Evolutionary conservation across 1,140 invertebrate species (phyloP).

Genomic region (Drosophila takahashii): DNA sequence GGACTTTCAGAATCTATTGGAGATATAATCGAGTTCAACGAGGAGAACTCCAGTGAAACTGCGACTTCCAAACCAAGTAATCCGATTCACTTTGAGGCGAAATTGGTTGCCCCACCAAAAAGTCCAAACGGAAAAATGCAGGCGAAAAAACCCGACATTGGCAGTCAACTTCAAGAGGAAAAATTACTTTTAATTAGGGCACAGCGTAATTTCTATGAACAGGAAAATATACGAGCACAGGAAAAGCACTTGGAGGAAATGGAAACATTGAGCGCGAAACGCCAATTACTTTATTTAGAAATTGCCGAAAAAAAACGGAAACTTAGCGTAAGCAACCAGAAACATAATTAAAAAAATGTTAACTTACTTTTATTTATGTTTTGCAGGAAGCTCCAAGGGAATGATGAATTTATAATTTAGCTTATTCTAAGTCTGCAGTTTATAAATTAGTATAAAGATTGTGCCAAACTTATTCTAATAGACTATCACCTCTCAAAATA

Average conservation of each 20-base stretch:
- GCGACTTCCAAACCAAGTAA: not conserved
- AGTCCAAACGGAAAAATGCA: not conserved
- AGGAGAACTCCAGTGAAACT: not conserved
- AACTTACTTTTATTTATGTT: not conserved
- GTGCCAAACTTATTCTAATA: not conserved
- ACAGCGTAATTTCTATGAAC: constrained; percentile 12
- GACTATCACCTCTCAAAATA: not conserved
- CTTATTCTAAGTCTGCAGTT: no score
- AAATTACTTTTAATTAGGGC: constrained; percentile 8
- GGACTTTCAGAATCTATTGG: not conserved
- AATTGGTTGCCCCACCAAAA: not conserved
- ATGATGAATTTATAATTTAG: not conserved
- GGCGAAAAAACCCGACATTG: not conserved
- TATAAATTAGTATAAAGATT: not conserved
- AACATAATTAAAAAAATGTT: not conserved
- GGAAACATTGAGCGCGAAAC: constrained; percentile 9
- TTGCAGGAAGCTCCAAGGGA: not conserved
- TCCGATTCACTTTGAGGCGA: not conserved
- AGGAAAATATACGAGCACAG: constrained; percentile 19
- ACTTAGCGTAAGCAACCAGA: not conserved
- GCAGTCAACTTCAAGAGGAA: constrained; percentile 1
- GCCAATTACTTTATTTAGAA: constrained; percentile 9
- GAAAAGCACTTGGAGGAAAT: constrained; percentile 19
- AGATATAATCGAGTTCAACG: not conserved
- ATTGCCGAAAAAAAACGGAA: constrained; percentile 16